Evolutionary conservation across 1,140 invertebrate species (phyloP).

Genomic region (Lordiphosa clarofinis): DNA sequence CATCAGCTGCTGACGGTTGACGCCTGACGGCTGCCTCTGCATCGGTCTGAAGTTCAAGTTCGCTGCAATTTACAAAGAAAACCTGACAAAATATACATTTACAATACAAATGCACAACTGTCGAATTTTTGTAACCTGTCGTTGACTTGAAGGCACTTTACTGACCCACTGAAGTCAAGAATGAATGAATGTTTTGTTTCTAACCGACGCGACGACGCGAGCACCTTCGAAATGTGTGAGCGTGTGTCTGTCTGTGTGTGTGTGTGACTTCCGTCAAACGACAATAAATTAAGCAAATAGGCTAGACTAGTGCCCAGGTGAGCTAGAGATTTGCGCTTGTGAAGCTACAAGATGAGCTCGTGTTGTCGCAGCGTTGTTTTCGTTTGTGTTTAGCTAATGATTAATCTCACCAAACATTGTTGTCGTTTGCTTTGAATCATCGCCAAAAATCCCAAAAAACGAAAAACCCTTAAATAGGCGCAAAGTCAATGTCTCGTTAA

Average conservation of each 20-base stretch:
- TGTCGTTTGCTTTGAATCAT: slow-evolving; percentile 55
- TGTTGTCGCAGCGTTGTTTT: not conserved
- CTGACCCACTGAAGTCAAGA: slow-evolving; percentile 74
- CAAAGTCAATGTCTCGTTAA: slow-evolving; percentile 42
- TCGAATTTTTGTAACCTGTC: slow-evolving; percentile 24
- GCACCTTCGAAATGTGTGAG: slow-evolving; percentile 43
- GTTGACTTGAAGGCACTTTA: slow-evolving; percentile 18
- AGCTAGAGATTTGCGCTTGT: slow-evolving; percentile 24
- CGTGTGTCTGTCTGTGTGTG: slow-evolving; percentile 11
- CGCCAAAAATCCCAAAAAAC: slow-evolving; percentile 42
- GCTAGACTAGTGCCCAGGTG: slow-evolving; percentile 16
- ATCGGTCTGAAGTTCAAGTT: slow-evolving; percentile 72
- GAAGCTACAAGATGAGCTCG: slow-evolving; percentile 27
- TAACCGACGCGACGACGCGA: slow-evolving; percentile 17
- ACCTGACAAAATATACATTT: slow-evolving; percentile 10
- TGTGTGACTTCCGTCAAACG: slow-evolving; percentile 69
- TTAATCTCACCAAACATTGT: slow-evolving; percentile 49
- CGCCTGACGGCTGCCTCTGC: slow-evolving; percentile 45
- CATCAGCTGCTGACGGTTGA: slow-evolving; percentile 32
- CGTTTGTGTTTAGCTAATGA: slow-evolving; percentile 54
- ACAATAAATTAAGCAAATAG: slow-evolving; percentile 72
- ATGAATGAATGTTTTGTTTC: slow-evolving; percentile 64
- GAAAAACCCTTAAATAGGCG: slow-evolving; percentile 67
- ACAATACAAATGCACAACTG: slow-evolving; percentile 33
- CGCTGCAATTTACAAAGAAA: slow-evolving; percentile 52